Evolutionary conservation across 2,888 invertebrate species (phyloP), one percentile per base, ranked within the genome.

Genomic region (Cephus rjabovi): DNA sequence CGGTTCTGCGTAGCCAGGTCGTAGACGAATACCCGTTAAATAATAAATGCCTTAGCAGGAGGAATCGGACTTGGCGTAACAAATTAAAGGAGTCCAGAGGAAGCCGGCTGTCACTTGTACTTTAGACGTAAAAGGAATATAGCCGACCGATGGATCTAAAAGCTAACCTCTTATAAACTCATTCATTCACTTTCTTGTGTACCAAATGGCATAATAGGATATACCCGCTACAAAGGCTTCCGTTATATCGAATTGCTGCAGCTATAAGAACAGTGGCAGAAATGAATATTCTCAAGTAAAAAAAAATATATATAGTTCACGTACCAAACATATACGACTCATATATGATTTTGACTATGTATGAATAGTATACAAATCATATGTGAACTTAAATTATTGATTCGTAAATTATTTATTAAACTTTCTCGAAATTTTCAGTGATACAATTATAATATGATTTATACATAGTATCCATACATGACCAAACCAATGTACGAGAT

Each of bases 51-150:
- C 6, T 30, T 75, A 31, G 12, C 23, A 37, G 12, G 3, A 3
- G 68, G 33, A 69, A 71, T 79, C 69, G 69, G 31, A n/a, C 6
- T 11, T 35, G 78, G 71, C 76, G 79, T 76, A 80, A 81, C 77
- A 77, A 82, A 84, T 85, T 79, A 77, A 34, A 75, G 79, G 79
- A 83, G 75, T 78, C 80, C 73, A 70, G 33, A 73, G 75, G 23
- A 56, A 56, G 23, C 2, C 23, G 56, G 56, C 23, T 23, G 56
- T 56, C 56, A 56, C 15, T 56, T 56, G 56, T 23, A 23, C 9
- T 56, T 56, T 9, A 9, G 23, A 56, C 9, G 23, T 23, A 56
- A 56, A 23, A 56, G 23, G 23, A 56, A 56, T 23, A 56, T 23
- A 56, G 56, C 9, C 6, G 9, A 9, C 23, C 56, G 56, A 56